Evolutionary conservation across 2,113 vertebrate species (phyloP).

Genomic region (Ovis canadensis): DNA sequence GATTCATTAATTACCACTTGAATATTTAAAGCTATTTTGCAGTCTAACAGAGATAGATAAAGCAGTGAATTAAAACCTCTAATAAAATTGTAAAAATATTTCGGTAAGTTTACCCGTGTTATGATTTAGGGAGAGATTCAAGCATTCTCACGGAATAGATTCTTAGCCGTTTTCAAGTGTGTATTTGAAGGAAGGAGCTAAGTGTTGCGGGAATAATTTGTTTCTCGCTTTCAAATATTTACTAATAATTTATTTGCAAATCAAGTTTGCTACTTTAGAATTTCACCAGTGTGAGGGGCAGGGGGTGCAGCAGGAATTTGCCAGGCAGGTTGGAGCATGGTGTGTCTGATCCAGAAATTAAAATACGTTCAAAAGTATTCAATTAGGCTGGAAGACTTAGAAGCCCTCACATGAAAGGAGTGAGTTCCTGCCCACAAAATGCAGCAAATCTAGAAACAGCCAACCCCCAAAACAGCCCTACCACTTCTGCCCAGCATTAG

Average conservation of each 20-base stretch:
- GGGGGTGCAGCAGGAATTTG: neutral
- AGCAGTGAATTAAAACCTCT: constrained; percentile 84
- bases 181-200: constrained; percentile 61
- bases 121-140: constrained; percentile 74
- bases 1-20: constrained; percentile 88
- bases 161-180: constrained; percentile 54
- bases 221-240: constrained; percentile 71
- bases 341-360: neutral
- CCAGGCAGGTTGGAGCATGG: neutral
- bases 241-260: constrained; percentile 69
- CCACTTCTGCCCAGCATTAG: no score
- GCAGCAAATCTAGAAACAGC: neutral
- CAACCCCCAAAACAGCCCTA: neutral
- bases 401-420: neutral
- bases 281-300: neutral
- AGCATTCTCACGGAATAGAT: constrained; percentile 49
- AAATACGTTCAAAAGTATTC: neutral
- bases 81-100: constrained; percentile 88
- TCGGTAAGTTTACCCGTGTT: constrained; percentile 77
- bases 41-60: constrained; percentile 84
- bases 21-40: constrained; percentile 87
- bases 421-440: neutral
- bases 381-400: neutral
- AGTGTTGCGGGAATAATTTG: constrained; percentile 26
- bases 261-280: neutral